phyloP scores from a whole-genome alignment of 2,113 vertebrate species.

The Oplegnathus fasciatus region DNA sequence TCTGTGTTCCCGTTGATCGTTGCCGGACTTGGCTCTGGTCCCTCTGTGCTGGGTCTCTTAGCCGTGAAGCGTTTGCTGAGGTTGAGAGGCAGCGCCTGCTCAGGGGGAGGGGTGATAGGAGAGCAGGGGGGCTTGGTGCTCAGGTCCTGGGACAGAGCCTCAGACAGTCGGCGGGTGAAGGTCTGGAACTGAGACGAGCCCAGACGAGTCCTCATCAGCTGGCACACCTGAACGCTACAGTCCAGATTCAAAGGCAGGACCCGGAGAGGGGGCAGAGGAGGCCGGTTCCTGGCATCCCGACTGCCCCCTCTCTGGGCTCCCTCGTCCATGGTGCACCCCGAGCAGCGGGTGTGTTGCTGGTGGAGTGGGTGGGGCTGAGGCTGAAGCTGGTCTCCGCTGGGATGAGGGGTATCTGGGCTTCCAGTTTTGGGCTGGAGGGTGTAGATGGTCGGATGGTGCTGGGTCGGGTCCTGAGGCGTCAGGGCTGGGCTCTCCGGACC shows the following conservation, averaged over 20 bases:
- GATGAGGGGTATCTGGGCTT: constrained; percentile 52
- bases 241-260: constrained; percentile 86
- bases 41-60: constrained; percentile 67
- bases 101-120: constrained; percentile 70
- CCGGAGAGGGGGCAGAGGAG: constrained; percentile 80
- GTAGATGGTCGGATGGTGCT: constrained; percentile 60
- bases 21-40: constrained; percentile 20
- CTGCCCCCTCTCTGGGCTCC: constrained; percentile 28
- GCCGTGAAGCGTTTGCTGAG: constrained; percentile 80
- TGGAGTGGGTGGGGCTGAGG: constrained; percentile 16
- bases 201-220: constrained; percentile 83
- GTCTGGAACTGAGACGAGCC: constrained; percentile 81
- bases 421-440: constrained; percentile 72
- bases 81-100: constrained; percentile 85
- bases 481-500: constrained; percentile 55
- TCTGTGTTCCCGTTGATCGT: constrained; percentile 31
- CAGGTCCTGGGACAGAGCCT: constrained; percentile 85
- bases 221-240: constrained; percentile 85
- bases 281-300: constrained; percentile 62
- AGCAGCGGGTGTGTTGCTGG: constrained; percentile 66
- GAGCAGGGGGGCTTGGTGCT: constrained; percentile 64
- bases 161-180: constrained; percentile 84
- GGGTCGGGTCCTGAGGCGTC: constrained; percentile 65
- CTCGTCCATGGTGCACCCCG: constrained; percentile 59
- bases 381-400: constrained; percentile 49